Conservation (phyloP, 2,888 invertebrate species). For the Zygogramma bicolorata region DNA sequence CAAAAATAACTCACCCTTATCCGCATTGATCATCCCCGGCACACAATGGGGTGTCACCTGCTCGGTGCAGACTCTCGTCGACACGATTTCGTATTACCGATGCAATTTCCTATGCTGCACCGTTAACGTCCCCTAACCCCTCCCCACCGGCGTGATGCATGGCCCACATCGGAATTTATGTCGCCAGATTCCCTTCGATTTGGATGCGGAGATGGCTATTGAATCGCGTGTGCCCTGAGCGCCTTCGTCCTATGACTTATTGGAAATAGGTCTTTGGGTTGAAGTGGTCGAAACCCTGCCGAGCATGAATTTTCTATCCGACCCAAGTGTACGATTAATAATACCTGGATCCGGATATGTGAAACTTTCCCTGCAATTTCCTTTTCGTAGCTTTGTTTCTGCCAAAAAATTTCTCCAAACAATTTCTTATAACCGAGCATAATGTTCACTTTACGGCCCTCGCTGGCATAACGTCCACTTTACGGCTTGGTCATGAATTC, state of each 20-base stretch:
- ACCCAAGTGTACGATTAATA: no score
- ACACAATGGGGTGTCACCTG: constrained; percentile 51
- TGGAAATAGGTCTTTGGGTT: constrained; percentile 29
- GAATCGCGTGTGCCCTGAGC: constrained; percentile 28
- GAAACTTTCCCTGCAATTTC: no score
- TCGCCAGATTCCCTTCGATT: constrained; percentile 19
- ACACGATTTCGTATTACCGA: constrained; percentile 52
- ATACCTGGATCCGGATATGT: no score
- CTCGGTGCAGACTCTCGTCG: constrained; percentile 42
- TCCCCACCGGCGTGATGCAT: constrained; percentile 43
- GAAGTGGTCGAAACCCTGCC: no score
- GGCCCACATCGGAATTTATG: constrained; percentile 41
- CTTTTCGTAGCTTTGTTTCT: no score
- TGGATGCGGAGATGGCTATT: constrained; percentile 21
- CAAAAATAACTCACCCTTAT: constrained; percentile 5
- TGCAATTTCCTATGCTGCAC: constrained; percentile 54
- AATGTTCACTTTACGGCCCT: no score
- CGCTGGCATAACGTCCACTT: no score
- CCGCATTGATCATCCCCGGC: constrained; percentile 46
- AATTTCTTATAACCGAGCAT: no score
- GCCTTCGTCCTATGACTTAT: constrained; percentile 29
- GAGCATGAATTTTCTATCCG: no score
- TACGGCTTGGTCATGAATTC: no score
- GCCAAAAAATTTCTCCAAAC: no score
- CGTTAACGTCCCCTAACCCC: background rate